Conservation (phyloP, 2,113 vertebrate genomes). For the Tragelaphus strepsiceros region DNA sequence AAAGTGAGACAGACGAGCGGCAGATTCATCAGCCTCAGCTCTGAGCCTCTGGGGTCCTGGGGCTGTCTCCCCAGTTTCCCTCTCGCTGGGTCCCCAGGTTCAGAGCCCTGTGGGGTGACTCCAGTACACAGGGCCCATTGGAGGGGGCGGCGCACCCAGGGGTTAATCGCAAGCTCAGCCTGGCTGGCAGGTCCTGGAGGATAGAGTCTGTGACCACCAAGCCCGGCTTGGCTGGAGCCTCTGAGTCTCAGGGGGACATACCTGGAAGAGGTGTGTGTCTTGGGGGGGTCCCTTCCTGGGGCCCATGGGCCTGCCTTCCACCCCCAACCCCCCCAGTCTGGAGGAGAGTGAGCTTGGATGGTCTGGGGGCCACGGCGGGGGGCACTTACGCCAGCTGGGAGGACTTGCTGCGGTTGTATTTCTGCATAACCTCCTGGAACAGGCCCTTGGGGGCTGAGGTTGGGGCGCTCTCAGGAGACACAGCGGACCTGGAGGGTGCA, state of each 20-base stretch:
- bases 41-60: not conserved
- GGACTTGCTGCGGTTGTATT: conserved; percentile 78
- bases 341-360: not conserved
- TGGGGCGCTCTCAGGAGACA: conserved; percentile 52
- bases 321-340: not conserved
- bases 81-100: not conserved
- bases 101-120: not conserved
- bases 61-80: not conserved
- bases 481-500: conserved; percentile 74
- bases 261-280: not conserved
- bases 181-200: not conserved
- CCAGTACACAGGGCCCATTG: not conserved
- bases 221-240: not conserved
- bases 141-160: fast-evolving
- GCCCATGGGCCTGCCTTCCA: not conserved
- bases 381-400: conserved; percentile 86
- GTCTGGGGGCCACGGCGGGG: not conserved
- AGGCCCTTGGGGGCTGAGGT: conserved; percentile 67
- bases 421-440: conserved; percentile 84
- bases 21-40: not conserved
- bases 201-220: not conserved
- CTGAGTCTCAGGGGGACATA: not conserved
- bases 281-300: not conserved
- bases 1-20: not conserved
- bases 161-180: not conserved